A percentile compares a stretch with the other conserved stretches of the same genome.
Conservation (phyloP, 1,140 invertebrate species). For the Nixonia krombeini region DNA sequence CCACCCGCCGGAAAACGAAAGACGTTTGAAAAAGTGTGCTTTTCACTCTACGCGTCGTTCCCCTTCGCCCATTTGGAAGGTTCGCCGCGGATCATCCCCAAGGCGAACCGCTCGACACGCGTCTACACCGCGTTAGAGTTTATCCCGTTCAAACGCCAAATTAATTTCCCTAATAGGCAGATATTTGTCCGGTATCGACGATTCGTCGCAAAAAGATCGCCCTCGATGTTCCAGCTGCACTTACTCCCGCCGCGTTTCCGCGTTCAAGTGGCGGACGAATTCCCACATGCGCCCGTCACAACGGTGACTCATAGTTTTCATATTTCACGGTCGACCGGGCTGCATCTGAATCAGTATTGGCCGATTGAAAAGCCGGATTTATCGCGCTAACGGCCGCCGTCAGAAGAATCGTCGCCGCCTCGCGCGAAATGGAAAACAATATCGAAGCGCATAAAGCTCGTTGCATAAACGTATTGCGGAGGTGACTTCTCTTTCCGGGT, state of each 20-base stretch:
- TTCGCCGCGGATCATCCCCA: no score
- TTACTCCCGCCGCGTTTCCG: no score
- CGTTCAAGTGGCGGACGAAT: no score
- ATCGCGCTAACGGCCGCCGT: constrained; percentile 54
- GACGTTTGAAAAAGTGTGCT: background rate
- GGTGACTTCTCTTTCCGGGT: constrained; percentile 21
- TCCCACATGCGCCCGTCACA: background rate
- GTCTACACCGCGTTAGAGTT: no score
- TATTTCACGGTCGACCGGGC: constrained; percentile 58
- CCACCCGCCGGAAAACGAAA: background rate
- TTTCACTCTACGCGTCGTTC: no score
- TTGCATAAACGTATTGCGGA: constrained; percentile 22
- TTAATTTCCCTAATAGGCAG: no score
- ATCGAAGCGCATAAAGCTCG: constrained; percentile 31
- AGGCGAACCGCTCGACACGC: no score
- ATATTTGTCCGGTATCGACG: no score
- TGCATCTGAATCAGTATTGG: constrained; percentile 52
- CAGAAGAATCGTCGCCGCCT: constrained; percentile 55
- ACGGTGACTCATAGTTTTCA: constrained; percentile 52
- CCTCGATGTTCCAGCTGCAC: no score
- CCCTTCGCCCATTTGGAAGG: no score
- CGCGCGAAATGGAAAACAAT: constrained; percentile 51
- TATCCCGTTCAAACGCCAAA: no score
- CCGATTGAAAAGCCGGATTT: constrained; percentile 61
- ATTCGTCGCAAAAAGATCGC: no score